Evolutionary conservation across 2,888 invertebrate species (phyloP), one percentile per base, ranked within the genome.

Genomic region (Platynereis dumerilii): DNA sequence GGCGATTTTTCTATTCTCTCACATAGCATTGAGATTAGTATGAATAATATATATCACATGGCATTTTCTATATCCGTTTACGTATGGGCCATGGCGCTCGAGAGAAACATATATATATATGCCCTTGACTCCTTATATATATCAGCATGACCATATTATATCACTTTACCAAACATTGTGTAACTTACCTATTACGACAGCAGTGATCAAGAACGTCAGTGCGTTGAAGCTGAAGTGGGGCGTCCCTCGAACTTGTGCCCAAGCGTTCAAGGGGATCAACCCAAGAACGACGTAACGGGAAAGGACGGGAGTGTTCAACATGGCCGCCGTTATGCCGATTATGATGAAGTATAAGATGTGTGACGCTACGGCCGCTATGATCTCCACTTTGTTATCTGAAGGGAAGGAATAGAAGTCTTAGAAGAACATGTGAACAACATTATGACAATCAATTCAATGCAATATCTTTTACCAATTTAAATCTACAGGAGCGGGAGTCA

Each of bases 311-410:
- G 77, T 72, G 60, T 79, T 76, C 29, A 81, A 75, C 67, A 80
- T 80, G n/a, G 79, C 71, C 2, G 76, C 76, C 2, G 77, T 70
- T 17, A 80, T 67, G 17, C 76, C 77, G 29, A 76, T 74, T 66
- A 79, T 68, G 52, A 81, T 69, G 63, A 80, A 76, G 70, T 79
- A 81, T n/a, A 74, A 69, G 7, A 78, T 60, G 65, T 81, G 80
- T 28, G 77, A 70, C 1, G 75, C 74, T 28, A 76, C 74, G 48
- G 75, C 74, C 22, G 75, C 73, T 56, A 81, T 54, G 57, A 77
- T 58, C 0, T 71, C 72, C 54, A 81, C 67, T 45, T 77, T 77
- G 68, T 78, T 76, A 64, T 80, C 81, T 81, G 75, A 2, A 39
- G 17, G 20, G 15, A 12, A 44, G 5, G 52, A 52, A 52, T 24